Evolutionary conservation across 2,888 invertebrate species (phyloP), one percentile per base, ranked within the genome.

Genomic region (Matsumyia berberina): DNA sequence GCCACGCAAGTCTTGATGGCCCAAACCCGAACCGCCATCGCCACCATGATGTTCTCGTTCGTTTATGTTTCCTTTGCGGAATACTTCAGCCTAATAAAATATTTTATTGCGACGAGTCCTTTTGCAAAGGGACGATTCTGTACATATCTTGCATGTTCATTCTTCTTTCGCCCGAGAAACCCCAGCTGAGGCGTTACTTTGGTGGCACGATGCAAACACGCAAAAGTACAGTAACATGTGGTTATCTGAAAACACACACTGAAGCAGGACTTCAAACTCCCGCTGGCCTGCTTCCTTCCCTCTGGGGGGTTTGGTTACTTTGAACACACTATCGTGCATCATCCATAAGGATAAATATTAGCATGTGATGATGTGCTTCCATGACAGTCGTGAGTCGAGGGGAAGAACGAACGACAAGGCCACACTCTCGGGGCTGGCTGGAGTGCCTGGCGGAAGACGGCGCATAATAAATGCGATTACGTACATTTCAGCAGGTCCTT

Each of bases 401-500:
- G 24, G 24, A 24, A 19, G 42, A 55, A 8, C 24, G 24, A 70
- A 35, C 19, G 55, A 51, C 74, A 46, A 35, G 44, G 33, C 31
- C 44, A 6, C 17, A 1, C 24, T 24, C 17, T 9, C 33, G 17
- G 7, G 19, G 55, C n/a, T n/a, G n/a, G 11, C 35, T 44, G 57
- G 37, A 12, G 15, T 17, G 12, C 12, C 31, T 51, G 67, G 33
- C 46, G 46, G 39, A 51, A 49, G 64, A 57, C 49, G 72, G 46
- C 70, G 72, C 57, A 79, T 79, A 79, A 79, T 64, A 79, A 72
- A 72, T 72, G 64, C 51, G 79, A 72, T 79, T 79, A 72, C 39
- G 58, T 57, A 66, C 66, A 72, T 79, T 58, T 66, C 79, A 79
- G 79, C 57, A 39, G 51, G 60, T 72, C 79, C 79, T 79, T 72